Conservation (phyloP, 2,113 vertebrate genomes). For the Aegithalos caudatus region DNA sequence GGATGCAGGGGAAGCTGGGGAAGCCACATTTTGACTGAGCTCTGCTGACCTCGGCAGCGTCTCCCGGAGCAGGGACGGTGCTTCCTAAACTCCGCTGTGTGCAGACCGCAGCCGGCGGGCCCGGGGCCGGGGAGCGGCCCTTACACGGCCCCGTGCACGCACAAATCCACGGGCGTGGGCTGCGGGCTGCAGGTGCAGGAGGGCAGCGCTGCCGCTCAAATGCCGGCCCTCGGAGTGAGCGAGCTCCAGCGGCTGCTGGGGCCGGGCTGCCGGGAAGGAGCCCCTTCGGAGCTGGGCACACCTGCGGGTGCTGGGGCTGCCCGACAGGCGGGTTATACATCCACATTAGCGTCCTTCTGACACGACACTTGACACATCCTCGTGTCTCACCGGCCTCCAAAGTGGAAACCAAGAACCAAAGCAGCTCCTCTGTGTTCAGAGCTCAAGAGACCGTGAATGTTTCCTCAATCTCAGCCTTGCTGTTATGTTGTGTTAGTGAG, state of each 20-base stretch:
- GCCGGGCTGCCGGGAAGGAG: background rate
- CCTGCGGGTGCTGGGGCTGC: background rate
- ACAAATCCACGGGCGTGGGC: fast-evolving
- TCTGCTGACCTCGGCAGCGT: background rate
- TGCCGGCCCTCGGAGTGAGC: background rate
- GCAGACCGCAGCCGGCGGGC: background rate
- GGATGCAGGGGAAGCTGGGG: background rate
- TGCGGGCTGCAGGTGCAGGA: background rate
- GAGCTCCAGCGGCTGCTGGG: background rate
- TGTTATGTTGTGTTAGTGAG: background rate
- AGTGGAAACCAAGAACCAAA: background rate
- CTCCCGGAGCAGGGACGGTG: background rate
- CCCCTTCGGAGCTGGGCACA: background rate
- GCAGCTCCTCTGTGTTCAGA: background rate
- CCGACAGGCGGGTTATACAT: background rate
- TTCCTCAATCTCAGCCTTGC: background rate
- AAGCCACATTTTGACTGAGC: background rate
- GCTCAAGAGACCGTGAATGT: background rate
- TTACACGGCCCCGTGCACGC: fast-evolving
- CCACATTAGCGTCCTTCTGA: background rate
- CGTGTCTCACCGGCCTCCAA: background rate
- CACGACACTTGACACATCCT: background rate
- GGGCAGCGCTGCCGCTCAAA: background rate
- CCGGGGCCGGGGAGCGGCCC: background rate
- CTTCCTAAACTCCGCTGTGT: background rate